phyloP scores from a whole-genome alignment of 1,140 invertebrate genomes.

The Maconellicoccus hirsutus region DNA sequence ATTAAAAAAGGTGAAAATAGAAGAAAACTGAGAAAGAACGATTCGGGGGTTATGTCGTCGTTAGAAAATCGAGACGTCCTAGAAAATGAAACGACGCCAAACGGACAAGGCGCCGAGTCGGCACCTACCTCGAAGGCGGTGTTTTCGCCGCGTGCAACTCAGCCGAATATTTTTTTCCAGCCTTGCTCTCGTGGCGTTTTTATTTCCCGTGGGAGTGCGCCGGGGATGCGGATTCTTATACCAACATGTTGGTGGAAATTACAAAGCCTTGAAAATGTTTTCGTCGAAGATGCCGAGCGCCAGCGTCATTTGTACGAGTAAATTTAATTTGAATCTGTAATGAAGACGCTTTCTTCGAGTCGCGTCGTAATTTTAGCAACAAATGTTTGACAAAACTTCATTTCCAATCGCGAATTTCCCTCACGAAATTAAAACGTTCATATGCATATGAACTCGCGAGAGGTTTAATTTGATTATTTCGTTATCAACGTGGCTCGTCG shows the following conservation, averaged over 20 bases:
- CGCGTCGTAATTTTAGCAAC: neutral
- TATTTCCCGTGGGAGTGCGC: neutral
- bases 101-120: slow-evolving; percentile 2
- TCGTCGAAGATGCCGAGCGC: too few relatives aligned
- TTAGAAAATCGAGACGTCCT: slow-evolving; percentile 7
- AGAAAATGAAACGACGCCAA: slow-evolving; percentile 19
- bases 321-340: neutral
- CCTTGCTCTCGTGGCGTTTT: neutral
- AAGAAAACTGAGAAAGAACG: neutral
- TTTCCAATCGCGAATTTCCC: neutral
- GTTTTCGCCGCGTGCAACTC: neutral
- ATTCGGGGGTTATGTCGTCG: neutral
- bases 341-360: neutral
- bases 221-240: too few relatives aligned
- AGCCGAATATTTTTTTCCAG: neutral
- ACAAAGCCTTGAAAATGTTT: too few relatives aligned
- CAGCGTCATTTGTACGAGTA: neutral
- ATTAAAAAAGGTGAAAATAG: neutral
- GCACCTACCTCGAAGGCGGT: slow-evolving; percentile 3
- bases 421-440: neutral
- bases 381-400: neutral
- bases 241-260: too few relatives aligned
- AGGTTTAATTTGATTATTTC: neutral
- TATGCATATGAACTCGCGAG: neutral
- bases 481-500: too few relatives aligned